These are phyloP conservation scores for Anser cygnoides DNA, from an alignment of 2,113 vertebrate species.

Conservation along the genomic window DNA sequence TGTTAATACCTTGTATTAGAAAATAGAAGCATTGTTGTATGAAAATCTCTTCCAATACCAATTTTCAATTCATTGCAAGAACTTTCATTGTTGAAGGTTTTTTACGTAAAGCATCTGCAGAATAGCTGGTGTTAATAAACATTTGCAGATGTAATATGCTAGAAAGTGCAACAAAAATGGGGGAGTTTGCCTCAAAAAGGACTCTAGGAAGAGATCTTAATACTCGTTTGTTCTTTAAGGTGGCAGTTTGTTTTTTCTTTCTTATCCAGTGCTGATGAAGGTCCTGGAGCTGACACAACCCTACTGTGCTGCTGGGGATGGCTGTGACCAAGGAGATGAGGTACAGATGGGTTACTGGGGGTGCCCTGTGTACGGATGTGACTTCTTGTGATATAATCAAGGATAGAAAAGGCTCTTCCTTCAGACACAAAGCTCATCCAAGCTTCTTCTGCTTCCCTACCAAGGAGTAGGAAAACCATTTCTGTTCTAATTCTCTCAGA, in stretches of 20 bases:
- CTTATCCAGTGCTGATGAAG: background rate
- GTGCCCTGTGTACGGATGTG: background rate
- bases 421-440: fast-evolving
- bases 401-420: background rate
- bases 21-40: background rate
- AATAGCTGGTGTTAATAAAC: background rate
- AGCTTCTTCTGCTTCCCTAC: background rate
- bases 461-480: background rate
- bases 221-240: fast-evolving
- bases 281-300: fast-evolving
- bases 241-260: fast-evolving
- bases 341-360: fast-evolving
- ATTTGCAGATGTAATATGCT: fast-evolving
- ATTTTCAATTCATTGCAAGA: too few species aligned
- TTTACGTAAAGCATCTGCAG: background rate
- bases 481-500: background rate
- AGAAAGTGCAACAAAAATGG: fast-evolving
- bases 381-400: fast-evolving
- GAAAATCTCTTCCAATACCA: background rate
- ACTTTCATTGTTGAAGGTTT: background rate
- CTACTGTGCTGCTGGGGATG: fast-evolving
- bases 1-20: background rate
- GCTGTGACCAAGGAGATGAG: background rate
- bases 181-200: too few species aligned
- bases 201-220: background rate